phyloP scores from a whole-genome alignment of 2,113 vertebrate genomes.

The Perca schrenkii region DNA sequence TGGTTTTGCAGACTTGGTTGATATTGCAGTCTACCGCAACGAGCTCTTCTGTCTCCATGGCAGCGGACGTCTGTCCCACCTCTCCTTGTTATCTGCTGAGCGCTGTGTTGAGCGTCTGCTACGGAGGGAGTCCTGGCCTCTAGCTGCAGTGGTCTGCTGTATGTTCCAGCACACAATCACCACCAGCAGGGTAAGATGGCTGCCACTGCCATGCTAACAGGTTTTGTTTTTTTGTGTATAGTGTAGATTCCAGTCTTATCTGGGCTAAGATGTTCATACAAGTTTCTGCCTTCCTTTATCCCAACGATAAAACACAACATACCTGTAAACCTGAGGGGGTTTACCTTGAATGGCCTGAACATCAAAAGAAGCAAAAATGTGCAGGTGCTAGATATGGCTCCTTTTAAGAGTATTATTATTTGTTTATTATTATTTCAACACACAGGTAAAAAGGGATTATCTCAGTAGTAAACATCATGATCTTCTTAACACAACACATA shows the following conservation, averaged over 20 bases:
- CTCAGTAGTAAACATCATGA: background rate
- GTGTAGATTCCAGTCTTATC: constrained; percentile 6
- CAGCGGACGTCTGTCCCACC: constrained; percentile 90
- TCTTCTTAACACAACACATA: background rate
- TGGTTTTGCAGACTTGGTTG: constrained; percentile 87
- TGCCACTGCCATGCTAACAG: background rate
- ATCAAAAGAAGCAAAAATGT: background rate
- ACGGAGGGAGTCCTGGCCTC: constrained; percentile 88
- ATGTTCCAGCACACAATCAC: constrained; percentile 91
- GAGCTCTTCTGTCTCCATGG: constrained; percentile 94
- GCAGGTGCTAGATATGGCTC: background rate
- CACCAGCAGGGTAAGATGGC: constrained; percentile 87
- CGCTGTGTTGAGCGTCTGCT: constrained; percentile 94
- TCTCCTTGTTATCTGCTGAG: constrained; percentile 91
- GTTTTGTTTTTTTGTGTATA: background rate
- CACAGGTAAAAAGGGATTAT: background rate
- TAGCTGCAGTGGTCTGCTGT: constrained; percentile 89
- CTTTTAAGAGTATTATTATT: background rate
- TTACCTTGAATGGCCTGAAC: background rate
- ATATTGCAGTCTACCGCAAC: constrained; percentile 89
- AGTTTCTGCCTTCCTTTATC: background rate
- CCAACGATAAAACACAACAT: background rate
- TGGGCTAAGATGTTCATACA: background rate
- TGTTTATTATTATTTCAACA: background rate
- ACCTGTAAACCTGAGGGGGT: background rate